Evolutionary conservation across 2,888 invertebrate genomes (phyloP), one percentile per base, ranked within the genome.

Genomic region (Heterodera filipjevi): DNA sequence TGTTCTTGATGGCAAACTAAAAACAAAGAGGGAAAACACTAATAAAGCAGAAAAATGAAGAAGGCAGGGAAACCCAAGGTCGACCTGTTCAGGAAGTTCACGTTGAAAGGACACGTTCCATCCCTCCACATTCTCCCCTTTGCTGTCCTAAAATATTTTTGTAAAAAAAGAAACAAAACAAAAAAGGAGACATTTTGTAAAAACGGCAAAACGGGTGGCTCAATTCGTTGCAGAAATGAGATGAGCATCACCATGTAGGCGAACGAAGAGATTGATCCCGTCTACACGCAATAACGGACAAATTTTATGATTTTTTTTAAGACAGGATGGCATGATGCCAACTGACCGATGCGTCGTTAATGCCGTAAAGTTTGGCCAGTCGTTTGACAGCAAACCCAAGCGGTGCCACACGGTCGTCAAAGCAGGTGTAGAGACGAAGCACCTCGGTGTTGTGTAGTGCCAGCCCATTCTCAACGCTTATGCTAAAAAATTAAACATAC

Each of bases 201-300:
- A 33, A 92, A 91, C 66, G 92, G 92, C 66, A 92, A 87, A 53
- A 92, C 91, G 22, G 92, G 92, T 59, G 92, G 91, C 27, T 89
- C 83, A 73, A 90, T 89, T 82, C 91, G 91, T 87, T 92, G 92
- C 32, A 92, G 89, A 84, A 91, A 92, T 85, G 92, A 91, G 12
- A 92, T 89, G 80, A 92, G 89, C 91, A 92, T 91, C 71, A 92
- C 85, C 79, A 91, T 91, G 87, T 92, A 92, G 46, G 92, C 92
- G 86, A 92, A 92, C 2, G 92, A 92, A 30, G 92, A 92, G 46
- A 92, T 88, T 81, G 92, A 92, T 44, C 92, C 92, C 76, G 90
- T 89, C 0, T 68, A 35, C 3, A 66, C 30, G 32, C n/a, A 22
- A 5, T 8, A 6, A n/a, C n/a, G 27, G 27, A 5, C 16, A 6